A percentile compares a stretch with the other conserved stretches of the same genome.
These are phyloP conservation scores for Tor tambroides DNA, from an alignment of 2,113 vertebrate species.

Conservation along the genomic window DNA sequence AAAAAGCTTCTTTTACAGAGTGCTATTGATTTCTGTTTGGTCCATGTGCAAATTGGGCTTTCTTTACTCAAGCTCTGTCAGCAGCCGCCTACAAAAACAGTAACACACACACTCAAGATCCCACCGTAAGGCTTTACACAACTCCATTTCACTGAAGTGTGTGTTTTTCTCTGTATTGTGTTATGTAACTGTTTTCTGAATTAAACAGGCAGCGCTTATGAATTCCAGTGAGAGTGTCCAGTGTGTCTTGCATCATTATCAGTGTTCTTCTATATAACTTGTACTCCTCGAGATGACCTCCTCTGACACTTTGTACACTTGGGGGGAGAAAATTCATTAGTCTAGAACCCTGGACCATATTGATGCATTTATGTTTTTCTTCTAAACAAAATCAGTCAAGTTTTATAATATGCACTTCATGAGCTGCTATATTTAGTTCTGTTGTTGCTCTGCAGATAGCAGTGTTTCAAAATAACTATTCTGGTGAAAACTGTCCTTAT, in stretches of 20 bases:
- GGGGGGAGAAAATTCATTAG: background rate
- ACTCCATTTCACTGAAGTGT: background rate
- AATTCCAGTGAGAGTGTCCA: background rate
- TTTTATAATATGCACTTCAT: background rate
- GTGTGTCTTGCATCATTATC: slow-evolving; percentile 14
- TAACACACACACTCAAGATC: slow-evolving; percentile 19
- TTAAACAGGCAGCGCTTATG: slow-evolving; percentile 27
- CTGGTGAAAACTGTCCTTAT: too few relatives aligned
- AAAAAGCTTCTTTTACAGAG: slow-evolving; percentile 20
- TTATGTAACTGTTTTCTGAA: slow-evolving; percentile 35
- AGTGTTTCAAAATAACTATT: too few relatives aligned
- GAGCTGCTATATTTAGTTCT: background rate
- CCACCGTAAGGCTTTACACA: slow-evolving; percentile 16
- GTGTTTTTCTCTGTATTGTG: slow-evolving; percentile 26
- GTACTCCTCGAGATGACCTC: background rate
- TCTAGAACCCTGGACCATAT: background rate
- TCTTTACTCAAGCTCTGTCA: slow-evolving; percentile 8
- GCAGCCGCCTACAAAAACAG: background rate
- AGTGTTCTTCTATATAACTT: background rate
- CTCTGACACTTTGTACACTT: background rate
- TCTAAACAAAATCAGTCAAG: too few relatives aligned
- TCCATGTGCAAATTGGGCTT: background rate
- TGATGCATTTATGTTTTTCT: background rate
- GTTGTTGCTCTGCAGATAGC: too few relatives aligned
- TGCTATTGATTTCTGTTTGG: slow-evolving; percentile 1